Evolutionary conservation across 2,888 invertebrate species (phyloP).

Genomic region (Spicauda simplicius): DNA sequence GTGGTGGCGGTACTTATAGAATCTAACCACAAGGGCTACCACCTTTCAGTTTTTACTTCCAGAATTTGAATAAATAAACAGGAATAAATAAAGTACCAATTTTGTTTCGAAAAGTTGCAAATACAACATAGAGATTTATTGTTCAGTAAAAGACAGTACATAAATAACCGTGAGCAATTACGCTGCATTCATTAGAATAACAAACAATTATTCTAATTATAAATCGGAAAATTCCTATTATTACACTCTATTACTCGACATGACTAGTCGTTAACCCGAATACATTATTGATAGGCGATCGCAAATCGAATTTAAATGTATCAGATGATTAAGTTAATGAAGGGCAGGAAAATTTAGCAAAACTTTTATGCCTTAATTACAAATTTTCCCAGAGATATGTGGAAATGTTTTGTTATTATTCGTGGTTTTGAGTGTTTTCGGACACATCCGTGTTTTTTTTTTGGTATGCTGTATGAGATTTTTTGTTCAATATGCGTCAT

Average conservation of each 20-base stretch:
- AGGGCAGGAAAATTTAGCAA: slow-evolving; percentile 77
- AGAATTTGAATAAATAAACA: too few relatives aligned
- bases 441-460: too few relatives aligned
- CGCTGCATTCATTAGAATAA: slow-evolving; percentile 51
- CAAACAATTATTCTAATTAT: slow-evolving; percentile 59
- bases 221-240: slow-evolving; percentile 81
- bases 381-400: slow-evolving; percentile 56
- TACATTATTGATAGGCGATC: slow-evolving; percentile 61
- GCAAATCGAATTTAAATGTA: slow-evolving; percentile 73
- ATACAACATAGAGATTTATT: neutral
- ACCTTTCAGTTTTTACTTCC: too few relatives aligned
- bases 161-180: slow-evolving; percentile 50
- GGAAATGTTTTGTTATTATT: slow-evolving; percentile 14
- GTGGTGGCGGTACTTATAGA: too few relatives aligned
- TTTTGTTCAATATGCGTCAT: too few relatives aligned
- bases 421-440: neutral
- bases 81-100: too few relatives aligned
- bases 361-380: slow-evolving; percentile 52
- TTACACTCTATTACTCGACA: slow-evolving; percentile 61
- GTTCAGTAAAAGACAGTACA: slow-evolving; percentile 5
- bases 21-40: too few relatives aligned
- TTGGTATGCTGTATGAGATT: too few relatives aligned
- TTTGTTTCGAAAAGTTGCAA: too few relatives aligned
- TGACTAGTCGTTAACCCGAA: slow-evolving; percentile 69
- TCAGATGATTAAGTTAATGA: slow-evolving; percentile 62